Evolutionary conservation across 2,888 invertebrate genomes (phyloP), one percentile per base, ranked within the genome.

Genomic region (Cenopis cana): DNA sequence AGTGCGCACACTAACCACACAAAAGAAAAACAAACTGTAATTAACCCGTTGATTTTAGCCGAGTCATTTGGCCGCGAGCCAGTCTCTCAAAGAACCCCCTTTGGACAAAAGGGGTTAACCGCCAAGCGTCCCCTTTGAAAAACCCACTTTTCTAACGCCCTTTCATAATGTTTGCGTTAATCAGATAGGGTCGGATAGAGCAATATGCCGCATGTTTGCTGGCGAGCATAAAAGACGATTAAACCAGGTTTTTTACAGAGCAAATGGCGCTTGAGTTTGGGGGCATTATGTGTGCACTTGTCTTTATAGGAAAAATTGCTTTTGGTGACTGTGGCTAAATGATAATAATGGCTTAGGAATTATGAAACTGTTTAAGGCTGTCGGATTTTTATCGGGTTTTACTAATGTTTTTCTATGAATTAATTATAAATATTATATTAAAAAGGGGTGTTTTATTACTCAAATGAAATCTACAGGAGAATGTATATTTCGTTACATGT

Each of bases 181-280:
- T 90, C 90, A 87, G 89, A 89, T 90, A 90, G 84, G 85, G 81
- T 81, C 72, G 69, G 73, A 74, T 69, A 62, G 64, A 20, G 80
- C 91, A 91, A 90, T 90, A 90, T 90, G 90, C 82, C 85, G 79
- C 86, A 82, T 90, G 90, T 89, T 90, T 88, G 84, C 75, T 76
- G 74, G 74, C 76, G 36, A 29, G 68, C 52, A 73, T 68, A 74
- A 73, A 81, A 79, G 82, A 46, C 24, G 80, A 79, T 83, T 81
- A 85, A 82, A 82, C 81, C 77, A 74, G 78, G 56, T 78, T 65
- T 73, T 75, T 78, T 77, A 54, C 72, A 72, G 29, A 62, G 81
- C 82, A 86, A 85, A 83, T 86, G 86, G 81, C 79, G 79, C 61
- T 49, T 4, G 10, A 64, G 54, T 54, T 36, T 24, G 9, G 60